Evolutionary conservation across 2,113 vertebrate species (phyloP).

Genomic region (Centrocercus urophasianus): DNA sequence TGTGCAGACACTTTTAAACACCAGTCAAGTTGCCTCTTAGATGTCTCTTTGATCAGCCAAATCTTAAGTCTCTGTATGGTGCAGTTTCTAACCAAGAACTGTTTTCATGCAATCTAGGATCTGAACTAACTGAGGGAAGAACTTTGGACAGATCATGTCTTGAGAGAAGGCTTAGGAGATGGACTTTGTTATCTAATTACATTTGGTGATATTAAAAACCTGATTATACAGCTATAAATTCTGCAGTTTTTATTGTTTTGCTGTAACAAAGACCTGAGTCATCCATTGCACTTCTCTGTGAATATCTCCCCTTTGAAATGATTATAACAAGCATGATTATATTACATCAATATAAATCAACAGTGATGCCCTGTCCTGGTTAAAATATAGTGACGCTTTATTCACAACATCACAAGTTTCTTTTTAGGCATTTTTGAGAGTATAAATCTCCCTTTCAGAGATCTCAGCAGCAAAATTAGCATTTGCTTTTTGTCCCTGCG

Average conservation of each 20-base stretch:
- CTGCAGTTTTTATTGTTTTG: slow-evolving; percentile 52
- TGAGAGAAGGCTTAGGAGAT: slow-evolving; percentile 22
- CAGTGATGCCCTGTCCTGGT: not conserved
- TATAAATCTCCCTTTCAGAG: slow-evolving; percentile 61
- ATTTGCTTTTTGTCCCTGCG: slow-evolving; percentile 64
- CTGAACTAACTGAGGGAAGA: not conserved
- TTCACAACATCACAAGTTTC: slow-evolving; percentile 38
- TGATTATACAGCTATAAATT: slow-evolving; percentile 54
- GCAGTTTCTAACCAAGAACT: slow-evolving; percentile 22
- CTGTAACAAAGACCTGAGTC: slow-evolving; percentile 40
- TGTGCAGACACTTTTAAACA: not conserved
- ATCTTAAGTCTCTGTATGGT: slow-evolving; percentile 13
- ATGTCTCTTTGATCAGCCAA: slow-evolving; percentile 32
- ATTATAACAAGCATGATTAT: slow-evolving; percentile 21
- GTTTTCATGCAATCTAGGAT: slow-evolving; percentile 5
- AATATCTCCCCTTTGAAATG: slow-evolving; percentile 27
- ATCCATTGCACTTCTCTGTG: not conserved
- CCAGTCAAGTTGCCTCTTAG: not conserved
- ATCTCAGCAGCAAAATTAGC: slow-evolving; percentile 53
- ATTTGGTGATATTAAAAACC: slow-evolving; percentile 62
- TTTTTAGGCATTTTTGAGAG: slow-evolving; percentile 58
- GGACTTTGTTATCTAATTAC: slow-evolving; percentile 54
- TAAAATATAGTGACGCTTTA: slow-evolving; percentile 34
- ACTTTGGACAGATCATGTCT: not conserved
- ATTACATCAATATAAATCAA: slow-evolving; percentile 50